Evolutionary conservation across 2,113 vertebrate genomes (phyloP), one percentile per base, ranked within the genome.

Genomic region (Terrapene triunguis): DNA sequence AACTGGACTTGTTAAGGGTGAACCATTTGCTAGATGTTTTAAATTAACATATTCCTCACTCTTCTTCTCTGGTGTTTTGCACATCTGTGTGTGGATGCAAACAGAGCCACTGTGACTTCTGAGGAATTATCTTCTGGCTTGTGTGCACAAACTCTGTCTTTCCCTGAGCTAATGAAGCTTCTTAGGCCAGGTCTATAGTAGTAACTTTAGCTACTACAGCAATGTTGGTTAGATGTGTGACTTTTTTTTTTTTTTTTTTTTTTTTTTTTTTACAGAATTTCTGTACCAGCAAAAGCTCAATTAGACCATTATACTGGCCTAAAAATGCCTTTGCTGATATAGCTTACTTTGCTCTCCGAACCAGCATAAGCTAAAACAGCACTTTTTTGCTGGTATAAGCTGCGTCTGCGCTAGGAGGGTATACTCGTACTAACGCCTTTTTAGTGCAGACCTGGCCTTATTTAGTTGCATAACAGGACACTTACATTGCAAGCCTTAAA

Each of bases 21-120:
- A 87, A 96, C 65, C 69, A 3, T 89, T 95, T 96, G 84, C 96
- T 96, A 97, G 95, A 96, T 97, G 94, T 96, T 97, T 97, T 86
- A 81, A 92, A 94, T 97, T 95, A 97, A 96, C 95, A 93, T 96
- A 84, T 80, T 96, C 94, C 81, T 95, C 42, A 91, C 47, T 82
- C 79, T 93, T 47, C 83, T 96, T 86, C 92, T 96, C 94, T 93
- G 94, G 90, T 84, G 84, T 27, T 97, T 92, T 92, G 92, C 92
- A 85, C 91, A 95, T 95, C 95, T 96, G 53, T 92, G 10, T 96
- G 96, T 95, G 92, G 96, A 91, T 92, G 92, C 90, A 94, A 94
- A 96, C 87, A 95, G 89, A 82, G 21, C 78, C 44, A 47, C 82
- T 89, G 89, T 3, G 8, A 94, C 93, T 96, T 92, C 93, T 94